Conservation (phyloP, 2,888 invertebrate species). For the Orthosia incerta region DNA sequence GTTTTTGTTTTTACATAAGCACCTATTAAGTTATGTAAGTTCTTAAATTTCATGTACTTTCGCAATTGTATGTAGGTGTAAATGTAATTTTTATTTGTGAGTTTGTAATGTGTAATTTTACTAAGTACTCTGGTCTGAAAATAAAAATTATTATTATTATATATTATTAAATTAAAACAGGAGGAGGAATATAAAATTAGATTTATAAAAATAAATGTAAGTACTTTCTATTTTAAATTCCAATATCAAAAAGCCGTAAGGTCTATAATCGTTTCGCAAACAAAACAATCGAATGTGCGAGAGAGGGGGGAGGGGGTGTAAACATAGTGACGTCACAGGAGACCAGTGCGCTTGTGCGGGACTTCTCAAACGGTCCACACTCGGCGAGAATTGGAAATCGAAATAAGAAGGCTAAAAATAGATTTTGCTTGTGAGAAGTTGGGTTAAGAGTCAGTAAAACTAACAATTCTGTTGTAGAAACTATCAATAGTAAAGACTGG, state of each 20-base stretch:
- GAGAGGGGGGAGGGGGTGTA: constrained; percentile 57
- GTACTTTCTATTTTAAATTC: not conserved
- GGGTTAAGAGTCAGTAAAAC: too few relatives aligned
- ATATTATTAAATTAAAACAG: too few relatives aligned
- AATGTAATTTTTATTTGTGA: too few relatives aligned
- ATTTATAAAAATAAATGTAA: not conserved
- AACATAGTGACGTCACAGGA: constrained; percentile 74
- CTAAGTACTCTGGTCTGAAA: too few relatives aligned
- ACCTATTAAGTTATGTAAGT: too few relatives aligned
- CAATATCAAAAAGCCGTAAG: constrained; percentile 24
- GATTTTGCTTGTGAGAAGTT: not conserved
- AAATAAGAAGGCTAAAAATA: not conserved
- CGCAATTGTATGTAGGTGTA: too few relatives aligned
- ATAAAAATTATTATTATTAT: too few relatives aligned
- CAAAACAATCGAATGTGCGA: constrained; percentile 73
- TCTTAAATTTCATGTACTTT: too few relatives aligned
- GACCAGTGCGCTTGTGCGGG: constrained; percentile 73
- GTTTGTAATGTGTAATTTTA: too few relatives aligned
- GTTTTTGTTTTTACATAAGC: too few relatives aligned
- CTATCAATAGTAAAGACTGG: too few relatives aligned
- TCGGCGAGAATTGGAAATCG: constrained; percentile 26
- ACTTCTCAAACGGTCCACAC: constrained; percentile 32
- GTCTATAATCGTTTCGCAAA: constrained; percentile 41
- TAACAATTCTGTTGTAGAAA: too few relatives aligned
- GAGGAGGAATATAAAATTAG: not conserved